Evolutionary conservation across 2,888 invertebrate genomes (phyloP).

Genomic region (Drosophila colorata): DNA sequence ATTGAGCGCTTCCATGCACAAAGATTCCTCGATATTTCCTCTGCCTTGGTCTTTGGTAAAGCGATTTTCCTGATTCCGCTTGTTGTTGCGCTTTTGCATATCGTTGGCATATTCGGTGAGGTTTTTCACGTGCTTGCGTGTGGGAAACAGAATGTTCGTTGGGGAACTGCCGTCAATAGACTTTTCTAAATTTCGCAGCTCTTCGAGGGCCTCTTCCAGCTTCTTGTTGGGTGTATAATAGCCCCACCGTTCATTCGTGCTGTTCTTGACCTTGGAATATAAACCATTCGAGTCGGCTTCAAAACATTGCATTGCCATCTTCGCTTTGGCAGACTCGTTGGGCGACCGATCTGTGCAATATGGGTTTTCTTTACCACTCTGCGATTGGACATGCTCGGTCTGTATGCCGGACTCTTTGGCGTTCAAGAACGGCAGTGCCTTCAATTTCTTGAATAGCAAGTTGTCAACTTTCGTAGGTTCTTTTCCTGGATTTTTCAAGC

Average conservation of each 20-base stretch:
- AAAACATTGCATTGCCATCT: neutral
- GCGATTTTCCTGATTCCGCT: slow-evolving; percentile 2
- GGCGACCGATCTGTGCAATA: neutral
- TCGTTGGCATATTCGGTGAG: slow-evolving; percentile 1
- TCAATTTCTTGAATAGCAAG: neutral
- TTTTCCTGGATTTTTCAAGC: neutral
- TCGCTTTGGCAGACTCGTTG: too few relatives aligned
- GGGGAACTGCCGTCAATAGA: neutral
- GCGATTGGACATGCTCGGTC: neutral
- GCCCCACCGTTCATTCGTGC: neutral
- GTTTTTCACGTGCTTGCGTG: neutral
- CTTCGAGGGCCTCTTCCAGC: neutral
- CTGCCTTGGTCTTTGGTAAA: neutral
- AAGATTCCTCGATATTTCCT: neutral
- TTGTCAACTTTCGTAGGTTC: neutral
- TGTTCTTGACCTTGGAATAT: slow-evolving; percentile 2
- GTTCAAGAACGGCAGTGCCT: neutral
- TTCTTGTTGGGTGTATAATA: neutral
- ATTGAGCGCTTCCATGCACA: neutral
- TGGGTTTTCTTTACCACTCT: neutral
- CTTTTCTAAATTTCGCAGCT: neutral
- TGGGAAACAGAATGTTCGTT: too few relatives aligned
- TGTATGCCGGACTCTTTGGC: neutral
- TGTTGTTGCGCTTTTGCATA: slow-evolving; percentile 11
- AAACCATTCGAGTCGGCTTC: neutral